A percentile compares a stretch with the other conserved stretches of the same genome.
These are phyloP conservation scores for Mandrillus leucophaeus DNA, from an alignment of 2,113 vertebrate genomes.

Conservation along the genomic window DNA sequence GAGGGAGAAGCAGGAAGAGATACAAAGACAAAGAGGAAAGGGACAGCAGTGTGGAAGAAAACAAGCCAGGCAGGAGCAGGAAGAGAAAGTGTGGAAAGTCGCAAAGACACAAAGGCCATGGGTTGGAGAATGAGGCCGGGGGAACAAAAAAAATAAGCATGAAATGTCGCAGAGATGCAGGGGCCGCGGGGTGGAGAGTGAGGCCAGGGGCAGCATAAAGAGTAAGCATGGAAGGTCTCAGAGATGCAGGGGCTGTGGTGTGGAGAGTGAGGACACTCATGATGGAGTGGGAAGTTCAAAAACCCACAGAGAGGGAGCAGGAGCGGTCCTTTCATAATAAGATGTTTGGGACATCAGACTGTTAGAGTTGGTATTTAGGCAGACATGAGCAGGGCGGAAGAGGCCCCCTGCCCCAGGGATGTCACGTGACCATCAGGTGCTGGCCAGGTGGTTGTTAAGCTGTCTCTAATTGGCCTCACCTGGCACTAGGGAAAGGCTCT, in stretches of 20 bases:
- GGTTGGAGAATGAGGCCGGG: fast-evolving
- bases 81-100: fast-evolving
- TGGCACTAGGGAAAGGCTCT: too few species aligned
- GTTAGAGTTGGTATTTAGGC: too few species aligned
- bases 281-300: not conserved
- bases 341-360: not conserved
- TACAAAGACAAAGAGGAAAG: not conserved
- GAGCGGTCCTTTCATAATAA: fast-evolving
- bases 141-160: too few species aligned
- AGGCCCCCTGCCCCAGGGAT: too few species aligned
- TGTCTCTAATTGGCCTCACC: too few species aligned
- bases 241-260: fast-evolving
- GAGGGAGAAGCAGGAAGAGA: not conserved
- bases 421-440: too few species aligned
- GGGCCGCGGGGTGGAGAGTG: too few species aligned
- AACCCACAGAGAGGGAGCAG: not conserved
- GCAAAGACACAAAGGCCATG: fast-evolving
- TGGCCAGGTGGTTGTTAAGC: too few species aligned
- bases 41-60: not conserved
- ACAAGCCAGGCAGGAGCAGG: not conserved
- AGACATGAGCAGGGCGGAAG: too few species aligned
- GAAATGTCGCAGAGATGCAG: too few species aligned
- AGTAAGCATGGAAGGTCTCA: fast-evolving
- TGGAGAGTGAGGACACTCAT: fast-evolving
- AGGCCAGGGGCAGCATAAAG: too few species aligned